A percentile compares a stretch with the other conserved stretches of the same genome.
phyloP scores from a whole-genome alignment of 2,797 vertebrate genomes.

The Halcyon leucocephala region DNA sequence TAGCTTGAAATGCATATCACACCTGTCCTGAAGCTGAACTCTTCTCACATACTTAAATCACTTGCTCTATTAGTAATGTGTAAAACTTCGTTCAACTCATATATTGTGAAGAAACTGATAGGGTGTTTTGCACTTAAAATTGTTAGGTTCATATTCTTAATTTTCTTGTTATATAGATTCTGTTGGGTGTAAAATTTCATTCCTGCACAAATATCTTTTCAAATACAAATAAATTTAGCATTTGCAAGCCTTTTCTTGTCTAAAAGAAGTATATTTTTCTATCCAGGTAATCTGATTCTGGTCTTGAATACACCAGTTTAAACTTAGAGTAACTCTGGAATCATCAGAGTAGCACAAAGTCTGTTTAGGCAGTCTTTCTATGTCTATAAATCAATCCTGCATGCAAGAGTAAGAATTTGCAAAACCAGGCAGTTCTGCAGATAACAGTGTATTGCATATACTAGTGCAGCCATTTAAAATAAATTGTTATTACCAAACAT shows the following conservation, averaged over 20 bases:
- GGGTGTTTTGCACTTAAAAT: neutral
- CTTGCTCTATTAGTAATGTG: neutral
- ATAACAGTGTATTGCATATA: neutral
- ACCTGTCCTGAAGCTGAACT: neutral
- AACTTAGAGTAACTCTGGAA: neutral
- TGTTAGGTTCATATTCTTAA: neutral
- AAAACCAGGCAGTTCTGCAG: neutral
- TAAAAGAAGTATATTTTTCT: neutral
- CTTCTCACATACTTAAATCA: neutral
- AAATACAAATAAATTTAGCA: neutral
- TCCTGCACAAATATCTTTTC: neutral
- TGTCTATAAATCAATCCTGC: conserved; percentile 22
- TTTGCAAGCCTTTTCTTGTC: neutral
- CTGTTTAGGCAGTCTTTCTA: neutral
- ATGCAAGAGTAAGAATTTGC: neutral
- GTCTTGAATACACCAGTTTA: neutral
- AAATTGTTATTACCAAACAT: neutral
- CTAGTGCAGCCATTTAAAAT: neutral
- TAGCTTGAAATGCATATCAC: neutral
- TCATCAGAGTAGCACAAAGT: neutral
- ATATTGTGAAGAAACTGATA: neutral
- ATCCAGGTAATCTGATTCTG: neutral
- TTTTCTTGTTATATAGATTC: neutral
- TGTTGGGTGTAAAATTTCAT: neutral
- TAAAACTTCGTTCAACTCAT: neutral